Conservation (phyloP, 1,140 invertebrate species). For the Aphidius gifuensis region DNA sequence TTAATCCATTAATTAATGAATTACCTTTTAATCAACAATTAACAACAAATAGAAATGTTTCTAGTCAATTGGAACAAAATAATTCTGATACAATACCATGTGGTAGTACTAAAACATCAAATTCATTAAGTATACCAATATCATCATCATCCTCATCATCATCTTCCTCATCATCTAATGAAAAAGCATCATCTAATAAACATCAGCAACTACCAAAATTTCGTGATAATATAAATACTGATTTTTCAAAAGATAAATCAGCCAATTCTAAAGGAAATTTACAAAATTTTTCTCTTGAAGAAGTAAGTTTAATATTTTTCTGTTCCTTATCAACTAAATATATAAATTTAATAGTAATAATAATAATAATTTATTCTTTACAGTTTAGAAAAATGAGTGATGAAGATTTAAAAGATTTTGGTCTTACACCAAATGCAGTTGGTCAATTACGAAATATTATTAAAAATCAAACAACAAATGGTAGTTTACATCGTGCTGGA, state of each 20-base stretch:
- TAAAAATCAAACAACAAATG: slow-evolving; percentile 56
- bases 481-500: slow-evolving; percentile 34
- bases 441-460: slow-evolving; percentile 60
- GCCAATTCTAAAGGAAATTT: slow-evolving; percentile 52
- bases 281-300: slow-evolving; percentile 50
- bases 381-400: slow-evolving; percentile 60
- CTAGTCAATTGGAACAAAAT: slow-evolving; percentile 31
- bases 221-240: slow-evolving; percentile 40
- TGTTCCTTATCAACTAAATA: neutral
- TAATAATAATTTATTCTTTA: neutral
- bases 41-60: slow-evolving; percentile 39
- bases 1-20: slow-evolving; percentile 38
- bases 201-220: slow-evolving; percentile 42
- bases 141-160: slow-evolving; percentile 23
- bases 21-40: slow-evolving; percentile 31
- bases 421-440: slow-evolving; percentile 54
- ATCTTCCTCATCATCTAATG: neutral
- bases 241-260: slow-evolving; percentile 52
- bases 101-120: neutral
- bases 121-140: slow-evolving; percentile 15
- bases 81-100: too few species aligned
- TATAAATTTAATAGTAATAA: too few species aligned
- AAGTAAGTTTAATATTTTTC: slow-evolving; percentile 38
- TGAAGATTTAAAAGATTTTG: slow-evolving; percentile 56
- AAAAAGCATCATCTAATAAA: slow-evolving; percentile 33